A percentile compares a stretch with the other conserved stretches of the same genome.
phyloP scores from a whole-genome alignment of 2,113 vertebrate genomes.

The Mixornis gularis region DNA sequence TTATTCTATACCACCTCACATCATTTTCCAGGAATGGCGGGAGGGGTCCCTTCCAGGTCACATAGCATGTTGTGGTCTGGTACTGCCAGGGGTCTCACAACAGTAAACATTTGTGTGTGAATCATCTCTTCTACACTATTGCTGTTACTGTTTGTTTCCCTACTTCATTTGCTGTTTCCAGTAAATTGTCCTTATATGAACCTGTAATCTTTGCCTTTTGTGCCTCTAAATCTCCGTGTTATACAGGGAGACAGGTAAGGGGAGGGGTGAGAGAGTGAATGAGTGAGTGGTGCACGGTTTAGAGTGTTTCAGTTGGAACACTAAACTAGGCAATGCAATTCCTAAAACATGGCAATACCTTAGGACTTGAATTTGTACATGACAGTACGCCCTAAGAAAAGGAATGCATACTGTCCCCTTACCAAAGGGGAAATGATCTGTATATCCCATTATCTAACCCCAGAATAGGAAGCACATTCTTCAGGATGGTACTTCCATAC shows the following conservation, averaged over 20 bases:
- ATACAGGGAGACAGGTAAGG: neutral
- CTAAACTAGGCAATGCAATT: neutral
- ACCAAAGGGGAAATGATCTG: neutral
- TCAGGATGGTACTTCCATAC: neutral
- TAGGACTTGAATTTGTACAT: neutral
- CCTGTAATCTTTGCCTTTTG: neutral
- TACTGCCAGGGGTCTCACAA: neutral
- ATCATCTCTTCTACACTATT: neutral
- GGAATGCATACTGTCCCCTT: neutral
- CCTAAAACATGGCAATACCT: fast-evolving
- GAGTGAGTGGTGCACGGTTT: neutral
- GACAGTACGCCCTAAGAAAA: neutral
- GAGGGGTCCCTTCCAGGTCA: neutral
- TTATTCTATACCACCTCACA: neutral
- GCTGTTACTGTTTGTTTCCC: neutral
- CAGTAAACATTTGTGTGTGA: fast-evolving
- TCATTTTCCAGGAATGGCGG: neutral
- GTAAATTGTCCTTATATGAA: neutral
- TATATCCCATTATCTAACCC: neutral
- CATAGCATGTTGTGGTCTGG: too few species aligned
- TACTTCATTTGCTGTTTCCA: neutral
- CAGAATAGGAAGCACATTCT: fast-evolving
- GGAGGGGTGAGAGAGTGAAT: too few species aligned
- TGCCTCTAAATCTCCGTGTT: neutral
- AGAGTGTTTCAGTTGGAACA: neutral